A percentile compares a stretch with the other conserved stretches of the same genome.
Conservation (phyloP, 2,797 vertebrate genomes). For the Bufotes viridis region DNA sequence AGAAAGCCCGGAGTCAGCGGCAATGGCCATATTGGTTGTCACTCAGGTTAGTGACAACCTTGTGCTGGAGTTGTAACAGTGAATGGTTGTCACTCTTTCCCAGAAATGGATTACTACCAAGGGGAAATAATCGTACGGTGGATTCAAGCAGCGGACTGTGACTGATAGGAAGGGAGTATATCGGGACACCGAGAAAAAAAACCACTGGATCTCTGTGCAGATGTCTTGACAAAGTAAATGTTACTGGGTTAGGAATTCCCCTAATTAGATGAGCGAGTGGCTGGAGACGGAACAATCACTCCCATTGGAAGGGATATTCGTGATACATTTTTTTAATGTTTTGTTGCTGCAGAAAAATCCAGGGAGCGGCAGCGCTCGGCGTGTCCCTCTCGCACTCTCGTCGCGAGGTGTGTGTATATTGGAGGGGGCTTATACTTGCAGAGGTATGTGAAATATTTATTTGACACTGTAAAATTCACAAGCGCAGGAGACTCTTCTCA, state of each 20-base stretch:
- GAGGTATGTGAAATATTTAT: constrained; percentile 61
- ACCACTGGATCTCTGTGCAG: constrained; percentile 31
- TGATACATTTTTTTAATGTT: constrained; percentile 56
- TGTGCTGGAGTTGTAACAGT: neutral
- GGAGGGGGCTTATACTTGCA: constrained; percentile 55
- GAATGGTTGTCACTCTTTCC: neutral
- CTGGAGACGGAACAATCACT: constrained; percentile 15
- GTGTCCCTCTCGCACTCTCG: constrained; percentile 43
- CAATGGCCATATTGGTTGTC: neutral
- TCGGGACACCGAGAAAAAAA: neutral
- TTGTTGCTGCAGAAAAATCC: constrained; percentile 49
- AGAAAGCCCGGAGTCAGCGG: neutral
- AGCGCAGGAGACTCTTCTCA: constrained; percentile 6
- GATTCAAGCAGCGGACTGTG: neutral
- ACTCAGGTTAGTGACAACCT: neutral
- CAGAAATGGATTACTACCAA: neutral
- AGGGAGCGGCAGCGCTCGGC: constrained; percentile 55
- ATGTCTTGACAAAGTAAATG: constrained; percentile 18
- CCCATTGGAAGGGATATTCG: constrained; percentile 43
- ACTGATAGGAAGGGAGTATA: constrained; percentile 10
- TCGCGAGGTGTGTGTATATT: constrained; percentile 60
- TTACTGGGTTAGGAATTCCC: constrained; percentile 35
- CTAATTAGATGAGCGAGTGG: constrained; percentile 31
- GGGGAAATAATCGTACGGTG: neutral
- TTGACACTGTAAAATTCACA: constrained; percentile 44